Conservation (phyloP, 2,888 invertebrate genomes). For the Heliconius erato region DNA sequence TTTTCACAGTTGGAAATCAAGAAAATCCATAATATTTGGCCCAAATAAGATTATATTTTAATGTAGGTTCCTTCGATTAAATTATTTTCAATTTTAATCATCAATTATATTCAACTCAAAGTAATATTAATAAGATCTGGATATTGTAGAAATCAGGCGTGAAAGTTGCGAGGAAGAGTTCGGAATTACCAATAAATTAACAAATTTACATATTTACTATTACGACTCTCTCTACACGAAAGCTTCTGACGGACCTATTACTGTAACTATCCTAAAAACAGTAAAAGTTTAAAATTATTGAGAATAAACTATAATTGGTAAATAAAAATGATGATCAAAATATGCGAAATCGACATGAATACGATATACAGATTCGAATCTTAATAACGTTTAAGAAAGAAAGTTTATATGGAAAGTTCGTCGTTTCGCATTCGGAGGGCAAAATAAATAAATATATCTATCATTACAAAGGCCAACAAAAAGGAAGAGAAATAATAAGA, state of each 20-base stretch:
- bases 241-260: constrained; percentile 33
- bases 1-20: not conserved
- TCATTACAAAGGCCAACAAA: not conserved
- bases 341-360: not conserved
- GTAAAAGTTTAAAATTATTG: not conserved
- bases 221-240: constrained; percentile 45
- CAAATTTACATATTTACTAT: constrained; percentile 69
- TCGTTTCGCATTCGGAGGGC: not conserved
- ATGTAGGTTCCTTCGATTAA: not conserved
- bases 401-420: constrained; percentile 1
- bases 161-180: constrained; percentile 76
- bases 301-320: not conserved
- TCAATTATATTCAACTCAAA: not conserved
- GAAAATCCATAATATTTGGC: not conserved
- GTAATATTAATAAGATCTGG: constrained; percentile 32
- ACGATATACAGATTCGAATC: not conserved
- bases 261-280: constrained; percentile 1
- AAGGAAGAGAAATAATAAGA: not conserved
- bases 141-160: constrained; percentile 74
- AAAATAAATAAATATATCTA: not conserved
- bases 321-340: constrained; percentile 13
- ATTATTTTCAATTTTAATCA: not conserved
- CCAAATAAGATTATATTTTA: not conserved
- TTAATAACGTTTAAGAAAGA: not conserved
- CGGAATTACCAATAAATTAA: constrained; percentile 71